These are phyloP conservation scores for Cataglyphis livida DNA, from an alignment of 2,888 invertebrate genomes.

Conservation along the genomic window DNA sequence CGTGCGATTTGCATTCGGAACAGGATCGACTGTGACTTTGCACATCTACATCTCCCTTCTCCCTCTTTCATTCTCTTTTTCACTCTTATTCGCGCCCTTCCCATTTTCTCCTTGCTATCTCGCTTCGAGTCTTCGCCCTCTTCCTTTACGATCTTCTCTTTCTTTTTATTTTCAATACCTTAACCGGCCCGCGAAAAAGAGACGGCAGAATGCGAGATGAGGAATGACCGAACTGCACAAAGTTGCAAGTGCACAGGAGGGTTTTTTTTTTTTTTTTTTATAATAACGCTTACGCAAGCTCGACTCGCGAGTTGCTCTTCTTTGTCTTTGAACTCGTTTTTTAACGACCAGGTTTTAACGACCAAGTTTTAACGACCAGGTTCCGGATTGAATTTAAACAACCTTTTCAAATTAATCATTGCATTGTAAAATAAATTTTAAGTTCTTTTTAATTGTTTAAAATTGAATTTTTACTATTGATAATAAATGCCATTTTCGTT, in stretches of 20 bases:
- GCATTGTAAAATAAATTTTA: not conserved
- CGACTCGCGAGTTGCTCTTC: slow-evolving; percentile 19
- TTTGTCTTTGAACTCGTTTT: not conserved
- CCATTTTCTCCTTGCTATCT: slow-evolving; percentile 35
- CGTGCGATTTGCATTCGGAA: slow-evolving; percentile 67
- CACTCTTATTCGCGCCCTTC: not conserved
- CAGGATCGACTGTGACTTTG: slow-evolving; percentile 57
- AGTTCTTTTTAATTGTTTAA: not conserved
- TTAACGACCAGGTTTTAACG: not conserved
- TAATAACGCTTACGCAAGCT: slow-evolving; percentile 41
- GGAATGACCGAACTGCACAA: slow-evolving; percentile 42
- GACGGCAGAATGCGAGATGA: slow-evolving; percentile 19
- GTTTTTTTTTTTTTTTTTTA: slow-evolving; percentile 15
- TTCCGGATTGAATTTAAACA: not conserved
- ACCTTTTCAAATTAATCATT: not conserved
- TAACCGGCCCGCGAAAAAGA: slow-evolving; percentile 20
- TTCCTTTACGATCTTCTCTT: slow-evolving; percentile 5
- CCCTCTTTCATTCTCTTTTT: not conserved
- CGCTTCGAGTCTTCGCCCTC: slow-evolving; percentile 31
- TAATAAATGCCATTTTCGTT: not conserved
- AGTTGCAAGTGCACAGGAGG: slow-evolving; percentile 31
- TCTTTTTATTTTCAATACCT: slow-evolving; percentile 20
- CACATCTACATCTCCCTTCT: slow-evolving; percentile 41
- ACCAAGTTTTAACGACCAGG: not conserved
- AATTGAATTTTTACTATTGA: not conserved